Conservation (phyloP, 1,140 invertebrate species). For the Halesus radiatus region DNA sequence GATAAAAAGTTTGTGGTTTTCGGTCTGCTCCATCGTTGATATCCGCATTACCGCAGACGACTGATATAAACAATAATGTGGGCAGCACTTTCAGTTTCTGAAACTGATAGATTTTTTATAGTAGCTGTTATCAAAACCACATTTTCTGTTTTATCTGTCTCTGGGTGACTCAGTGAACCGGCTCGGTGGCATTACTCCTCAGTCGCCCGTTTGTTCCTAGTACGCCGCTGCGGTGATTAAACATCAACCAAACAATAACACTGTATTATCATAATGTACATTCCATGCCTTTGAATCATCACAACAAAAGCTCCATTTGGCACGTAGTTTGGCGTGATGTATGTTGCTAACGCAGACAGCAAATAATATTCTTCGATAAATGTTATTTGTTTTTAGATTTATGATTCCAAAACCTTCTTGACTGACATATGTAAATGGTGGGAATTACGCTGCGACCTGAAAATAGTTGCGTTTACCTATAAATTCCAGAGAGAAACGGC, state of each 20-base stretch:
- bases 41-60: background rate
- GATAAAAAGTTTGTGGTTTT: background rate
- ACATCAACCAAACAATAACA: background rate
- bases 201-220: too few species aligned
- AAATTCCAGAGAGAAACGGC: too few species aligned
- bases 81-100: conserved; percentile 1
- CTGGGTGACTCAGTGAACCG: background rate
- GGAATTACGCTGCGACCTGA: too few species aligned
- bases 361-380: background rate
- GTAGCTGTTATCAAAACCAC: background rate
- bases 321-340: background rate
- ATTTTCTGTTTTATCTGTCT: background rate
- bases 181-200: too few species aligned
- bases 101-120: background rate
- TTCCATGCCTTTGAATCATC: conserved; percentile 12
- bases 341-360: background rate
- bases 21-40: conserved; percentile 24
- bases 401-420: too few species aligned
- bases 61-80: background rate
- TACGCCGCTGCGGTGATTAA: background rate
- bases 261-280: conserved; percentile 10
- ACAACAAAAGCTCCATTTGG: background rate
- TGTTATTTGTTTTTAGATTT: too few species aligned
- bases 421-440: too few species aligned
- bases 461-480: too few species aligned